Evolutionary conservation across 2,113 vertebrate genomes (phyloP).

Genomic region (Parotia lawesii): DNA sequence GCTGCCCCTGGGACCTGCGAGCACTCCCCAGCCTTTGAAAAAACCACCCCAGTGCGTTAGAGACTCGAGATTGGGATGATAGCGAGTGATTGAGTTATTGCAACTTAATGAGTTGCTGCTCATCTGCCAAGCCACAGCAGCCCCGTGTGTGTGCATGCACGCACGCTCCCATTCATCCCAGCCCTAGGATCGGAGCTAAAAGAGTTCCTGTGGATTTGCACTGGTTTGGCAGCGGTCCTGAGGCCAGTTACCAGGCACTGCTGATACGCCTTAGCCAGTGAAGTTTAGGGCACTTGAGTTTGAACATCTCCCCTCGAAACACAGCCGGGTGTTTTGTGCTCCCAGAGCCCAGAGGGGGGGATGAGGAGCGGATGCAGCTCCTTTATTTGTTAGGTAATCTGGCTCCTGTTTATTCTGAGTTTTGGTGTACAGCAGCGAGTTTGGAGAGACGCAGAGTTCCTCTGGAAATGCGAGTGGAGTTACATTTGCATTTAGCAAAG

Average conservation of each 20-base stretch:
- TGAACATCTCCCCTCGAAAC: fast-evolving
- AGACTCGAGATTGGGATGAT: slow-evolving; percentile 10
- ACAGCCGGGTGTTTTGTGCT: fast-evolving
- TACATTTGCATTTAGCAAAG: not conserved
- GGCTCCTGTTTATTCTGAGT: not conserved
- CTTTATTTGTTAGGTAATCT: no score
- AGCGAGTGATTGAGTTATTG: slow-evolving; percentile 8
- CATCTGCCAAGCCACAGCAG: slow-evolving; percentile 42
- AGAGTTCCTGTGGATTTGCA: not conserved
- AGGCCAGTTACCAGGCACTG: not conserved
- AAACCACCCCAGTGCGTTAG: not conserved
- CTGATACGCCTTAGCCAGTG: not conserved
- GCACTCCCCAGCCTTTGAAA: not conserved
- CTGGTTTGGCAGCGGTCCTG: not conserved
- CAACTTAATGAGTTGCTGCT: not conserved
- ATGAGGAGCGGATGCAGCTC: not conserved
- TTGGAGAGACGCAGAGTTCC: not conserved
- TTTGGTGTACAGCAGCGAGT: not conserved
- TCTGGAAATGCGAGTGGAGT: not conserved
- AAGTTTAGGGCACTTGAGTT: not conserved
- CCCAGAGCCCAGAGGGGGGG: fast-evolving
- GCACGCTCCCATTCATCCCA: not conserved
- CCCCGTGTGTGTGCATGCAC: not conserved
- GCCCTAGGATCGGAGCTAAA: not conserved
- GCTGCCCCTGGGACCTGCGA: not conserved